Percentiles rank a stretch among this genome's conserved stretches.
These are phyloP conservation scores for Coronaproctus castanopsis DNA, from an alignment of 2,888 invertebrate genomes.

Conservation along the genomic window DNA sequence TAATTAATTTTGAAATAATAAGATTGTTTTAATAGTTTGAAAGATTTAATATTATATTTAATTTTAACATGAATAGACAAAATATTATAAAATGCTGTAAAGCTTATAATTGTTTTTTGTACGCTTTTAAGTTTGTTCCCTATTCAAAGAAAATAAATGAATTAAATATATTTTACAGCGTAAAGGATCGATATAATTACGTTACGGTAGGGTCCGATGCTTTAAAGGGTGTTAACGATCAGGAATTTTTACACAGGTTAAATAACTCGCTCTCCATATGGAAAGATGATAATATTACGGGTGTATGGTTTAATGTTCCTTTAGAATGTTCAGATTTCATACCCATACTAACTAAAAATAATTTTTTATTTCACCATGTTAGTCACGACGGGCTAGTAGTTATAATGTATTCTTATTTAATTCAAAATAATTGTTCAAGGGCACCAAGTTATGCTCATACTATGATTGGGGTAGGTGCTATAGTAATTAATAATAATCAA, in stretches of 20 bases:
- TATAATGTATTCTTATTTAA: constrained; percentile 64
- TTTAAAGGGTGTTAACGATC: background rate
- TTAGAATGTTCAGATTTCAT: constrained; percentile 1
- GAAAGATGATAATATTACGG: background rate
- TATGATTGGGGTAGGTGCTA: constrained; percentile 60
- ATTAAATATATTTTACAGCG: background rate
- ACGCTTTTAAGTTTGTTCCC: too few species aligned
- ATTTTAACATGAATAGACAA: too few species aligned
- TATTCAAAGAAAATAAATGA: background rate
- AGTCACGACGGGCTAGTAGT: constrained; percentile 43
- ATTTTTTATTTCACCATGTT: constrained; percentile 76
- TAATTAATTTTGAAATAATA: too few species aligned
- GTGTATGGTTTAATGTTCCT: constrained; percentile 8
- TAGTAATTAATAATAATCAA: constrained; percentile 56
- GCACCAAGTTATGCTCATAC: constrained; percentile 66
- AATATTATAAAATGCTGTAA: too few species aligned
- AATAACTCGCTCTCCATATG: constrained; percentile 4
- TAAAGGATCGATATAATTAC: background rate
- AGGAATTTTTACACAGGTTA: constrained; percentile 3
- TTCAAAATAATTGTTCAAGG: constrained; percentile 36
- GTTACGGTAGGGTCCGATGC: background rate
- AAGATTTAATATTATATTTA: too few species aligned
- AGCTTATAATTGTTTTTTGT: too few species aligned
- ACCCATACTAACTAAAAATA: constrained; percentile 32
- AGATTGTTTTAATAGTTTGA: too few species aligned